Base-by-base conservation (phyloP, 2,113 vertebrate species). In the Caretta caretta region DNA sequence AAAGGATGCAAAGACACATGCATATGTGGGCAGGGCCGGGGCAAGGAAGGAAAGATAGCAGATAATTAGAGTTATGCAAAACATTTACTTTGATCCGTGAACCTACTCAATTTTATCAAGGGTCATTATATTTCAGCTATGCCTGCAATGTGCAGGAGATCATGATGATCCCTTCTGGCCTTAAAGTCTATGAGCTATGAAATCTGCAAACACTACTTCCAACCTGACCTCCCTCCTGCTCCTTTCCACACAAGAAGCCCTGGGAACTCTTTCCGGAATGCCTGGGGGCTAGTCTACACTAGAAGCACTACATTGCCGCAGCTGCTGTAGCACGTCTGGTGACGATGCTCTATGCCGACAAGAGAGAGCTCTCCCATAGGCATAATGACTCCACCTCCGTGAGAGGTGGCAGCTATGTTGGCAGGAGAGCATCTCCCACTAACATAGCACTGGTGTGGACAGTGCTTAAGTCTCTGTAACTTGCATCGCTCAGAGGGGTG, bases 61-160 rank as follows among this genome's bases (percentile, higher is more conserved):
- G 24, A 56, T 50, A 65, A 62, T 65, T 10, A 50, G 86, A 93
- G 82, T 86, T 92, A 76, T 29, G 62, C 29, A 56, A 25, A 69
- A n/a, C 5, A 38, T 81, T 91, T 5, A 54, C 62, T 54, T 57
- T 87, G 69, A 86, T 86, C 90, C 59, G 86, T 51, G 84, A 75
- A 22, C 0, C 0, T 10, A 81, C 59, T 35, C 5, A 94, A 79
- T 85, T 88, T n/a, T 69, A 69, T 69, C 35, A 69, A n/a, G 17
- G 62, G 17, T n/a, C 62, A n/a, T 17, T n/a, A 20, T 69, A 69
- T 69, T n/a, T n/a, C 56, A 69, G 8, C 4, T n/a, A 69, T 69
- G 62, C 62, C 62, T 69, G 62, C 16, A 19, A 6, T 5, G 8
- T 69, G 62, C 62, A n/a, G 62, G 62, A 69, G 17, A 69, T 69